Percentiles rank a stretch among this genome's conserved stretches.
Conservation (phyloP, 2,888 invertebrate genomes). For the Cheilosia grossa region DNA sequence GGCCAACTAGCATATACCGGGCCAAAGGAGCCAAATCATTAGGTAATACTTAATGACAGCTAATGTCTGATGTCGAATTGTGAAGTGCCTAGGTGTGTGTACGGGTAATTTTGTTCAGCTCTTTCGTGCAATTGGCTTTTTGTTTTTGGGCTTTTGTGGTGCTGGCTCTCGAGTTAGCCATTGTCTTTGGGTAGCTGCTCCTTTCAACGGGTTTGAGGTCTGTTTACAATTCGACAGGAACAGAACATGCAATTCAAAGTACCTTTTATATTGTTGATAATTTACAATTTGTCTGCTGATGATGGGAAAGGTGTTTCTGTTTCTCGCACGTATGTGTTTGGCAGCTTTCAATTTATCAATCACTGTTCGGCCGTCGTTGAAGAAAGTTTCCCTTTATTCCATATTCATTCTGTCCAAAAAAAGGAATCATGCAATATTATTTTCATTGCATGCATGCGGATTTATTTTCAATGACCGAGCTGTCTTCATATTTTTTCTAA, state of each 20-base stretch:
- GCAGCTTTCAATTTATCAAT: constrained; percentile 62
- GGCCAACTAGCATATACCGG: neutral
- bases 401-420: neutral
- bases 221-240: constrained; percentile 16
- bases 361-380: constrained; percentile 49
- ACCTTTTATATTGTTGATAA: constrained; percentile 36
- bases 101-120: neutral
- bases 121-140: constrained; percentile 22
- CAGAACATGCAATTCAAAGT: constrained; percentile 55
- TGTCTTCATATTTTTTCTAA: neutral
- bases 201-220: constrained; percentile 66
- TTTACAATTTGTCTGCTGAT: constrained; percentile 19
- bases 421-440: neutral
- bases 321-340: constrained; percentile 17
- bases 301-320: constrained; percentile 23
- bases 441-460: constrained; percentile 4
- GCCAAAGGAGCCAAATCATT: constrained; percentile 68
- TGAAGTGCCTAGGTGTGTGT: constrained; percentile 18
- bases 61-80: constrained; percentile 64
- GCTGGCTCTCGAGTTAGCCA: neutral
- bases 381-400: constrained; percentile 9
- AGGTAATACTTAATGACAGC: constrained; percentile 73
- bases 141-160: constrained; percentile 7
- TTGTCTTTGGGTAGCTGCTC: constrained; percentile 58
- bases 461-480: neutral